phyloP scores from a whole-genome alignment of 2,113 vertebrate species.

The Athene noctua region DNA sequence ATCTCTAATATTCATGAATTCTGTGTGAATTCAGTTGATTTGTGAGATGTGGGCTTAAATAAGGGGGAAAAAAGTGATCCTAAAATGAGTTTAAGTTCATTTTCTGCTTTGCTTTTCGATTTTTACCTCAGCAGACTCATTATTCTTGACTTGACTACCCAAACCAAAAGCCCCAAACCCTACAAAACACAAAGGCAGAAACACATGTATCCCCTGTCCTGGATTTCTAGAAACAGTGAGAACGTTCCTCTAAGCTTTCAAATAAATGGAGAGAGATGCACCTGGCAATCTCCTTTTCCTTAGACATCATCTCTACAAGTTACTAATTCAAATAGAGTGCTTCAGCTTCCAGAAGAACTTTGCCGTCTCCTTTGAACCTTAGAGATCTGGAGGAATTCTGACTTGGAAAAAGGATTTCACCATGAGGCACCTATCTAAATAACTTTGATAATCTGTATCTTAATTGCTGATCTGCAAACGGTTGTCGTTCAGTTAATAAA shows the following conservation, averaged over 20 bases:
- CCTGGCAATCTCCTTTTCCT: background rate
- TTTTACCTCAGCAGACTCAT: background rate
- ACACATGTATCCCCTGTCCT: fast-evolving
- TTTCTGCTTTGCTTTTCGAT: background rate
- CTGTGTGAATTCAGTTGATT: background rate
- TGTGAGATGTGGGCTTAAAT: background rate
- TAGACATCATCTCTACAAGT: background rate
- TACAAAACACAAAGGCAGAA: background rate
- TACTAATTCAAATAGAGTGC: background rate
- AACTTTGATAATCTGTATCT: background rate
- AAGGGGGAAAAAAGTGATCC: background rate
- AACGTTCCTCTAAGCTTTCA: background rate
- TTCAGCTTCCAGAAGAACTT: background rate
- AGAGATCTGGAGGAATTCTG: background rate
- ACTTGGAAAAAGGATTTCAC: background rate
- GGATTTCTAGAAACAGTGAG: background rate
- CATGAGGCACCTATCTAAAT: background rate
- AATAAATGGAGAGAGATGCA: background rate
- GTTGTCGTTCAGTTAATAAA: background rate
- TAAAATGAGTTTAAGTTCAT: background rate
- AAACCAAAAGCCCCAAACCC: background rate
- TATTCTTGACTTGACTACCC: background rate
- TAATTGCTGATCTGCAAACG: background rate
- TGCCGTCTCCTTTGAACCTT: background rate
- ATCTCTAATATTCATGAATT: background rate